phyloP scores from a whole-genome alignment of 2,888 invertebrate genomes.

The Dicyrtoma fusca region DNA sequence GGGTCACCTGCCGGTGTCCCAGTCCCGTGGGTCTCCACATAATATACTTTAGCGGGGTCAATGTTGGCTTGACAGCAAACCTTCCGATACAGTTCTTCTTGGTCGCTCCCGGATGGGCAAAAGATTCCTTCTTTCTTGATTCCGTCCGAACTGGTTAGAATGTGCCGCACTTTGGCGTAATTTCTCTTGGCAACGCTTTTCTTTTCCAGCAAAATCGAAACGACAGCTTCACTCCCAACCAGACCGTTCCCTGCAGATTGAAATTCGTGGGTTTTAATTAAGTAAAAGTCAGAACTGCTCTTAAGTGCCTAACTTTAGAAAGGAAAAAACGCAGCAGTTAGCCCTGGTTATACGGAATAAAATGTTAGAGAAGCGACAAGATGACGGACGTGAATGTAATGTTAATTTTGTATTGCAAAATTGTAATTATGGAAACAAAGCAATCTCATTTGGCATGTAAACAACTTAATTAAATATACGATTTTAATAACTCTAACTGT shows the following conservation, averaged over 20 bases:
- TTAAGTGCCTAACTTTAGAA: too few species aligned
- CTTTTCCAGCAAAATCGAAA: slow-evolving; percentile 79
- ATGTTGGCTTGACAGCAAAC: slow-evolving; percentile 82
- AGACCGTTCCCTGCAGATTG: slow-evolving; percentile 87
- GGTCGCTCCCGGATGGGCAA: slow-evolving; percentile 78
- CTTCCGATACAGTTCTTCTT: slow-evolving; percentile 70
- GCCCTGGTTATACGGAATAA: too few species aligned
- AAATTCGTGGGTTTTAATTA: too few species aligned
- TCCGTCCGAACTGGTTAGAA: slow-evolving; percentile 90
- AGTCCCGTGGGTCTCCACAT: slow-evolving; percentile 97
- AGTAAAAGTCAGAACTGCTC: too few species aligned
- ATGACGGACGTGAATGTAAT: too few species aligned
- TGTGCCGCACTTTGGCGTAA: slow-evolving; percentile 83
- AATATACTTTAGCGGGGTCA: slow-evolving; percentile 78
- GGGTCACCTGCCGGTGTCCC: slow-evolving; percentile 82
- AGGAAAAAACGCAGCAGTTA: too few species aligned
- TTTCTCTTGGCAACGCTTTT: slow-evolving; percentile 73
- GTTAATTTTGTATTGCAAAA: too few species aligned
- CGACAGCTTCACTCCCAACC: slow-evolving; percentile 85
- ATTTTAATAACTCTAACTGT: too few species aligned
- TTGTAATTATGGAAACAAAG: too few species aligned
- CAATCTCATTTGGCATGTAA: too few species aligned
- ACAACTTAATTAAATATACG: too few species aligned
- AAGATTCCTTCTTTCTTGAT: slow-evolving; percentile 86
- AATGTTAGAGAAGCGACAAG: too few species aligned